Evolutionary conservation across 2,888 invertebrate genomes (phyloP).

Genomic region (Epirrhoe alternata): DNA sequence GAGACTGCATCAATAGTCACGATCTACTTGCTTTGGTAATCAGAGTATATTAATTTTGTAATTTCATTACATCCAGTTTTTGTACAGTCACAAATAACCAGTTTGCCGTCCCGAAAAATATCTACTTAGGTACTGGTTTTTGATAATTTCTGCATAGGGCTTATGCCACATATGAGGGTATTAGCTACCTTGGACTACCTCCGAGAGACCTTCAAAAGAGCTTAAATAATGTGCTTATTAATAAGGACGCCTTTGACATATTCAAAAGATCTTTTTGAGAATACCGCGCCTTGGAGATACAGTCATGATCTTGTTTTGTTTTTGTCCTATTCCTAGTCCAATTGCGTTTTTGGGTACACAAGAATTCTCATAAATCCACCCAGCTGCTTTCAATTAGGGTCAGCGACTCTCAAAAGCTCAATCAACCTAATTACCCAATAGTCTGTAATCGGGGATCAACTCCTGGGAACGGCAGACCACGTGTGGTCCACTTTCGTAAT

Average conservation of each 20-base stretch:
- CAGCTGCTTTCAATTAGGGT: slow-evolving; percentile 21
- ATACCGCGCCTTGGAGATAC: no score
- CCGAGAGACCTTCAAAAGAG: no score
- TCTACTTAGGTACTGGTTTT: no score
- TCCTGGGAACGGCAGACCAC: slow-evolving; percentile 55
- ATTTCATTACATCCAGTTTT: background rate
- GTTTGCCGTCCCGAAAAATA: background rate
- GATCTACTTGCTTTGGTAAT: slow-evolving; percentile 15
- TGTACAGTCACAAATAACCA: background rate
- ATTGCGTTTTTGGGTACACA: background rate
- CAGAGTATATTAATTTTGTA: slow-evolving; percentile 23
- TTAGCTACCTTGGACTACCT: no score
- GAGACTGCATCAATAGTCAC: slow-evolving; percentile 12
- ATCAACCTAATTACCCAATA: slow-evolving; percentile 67
- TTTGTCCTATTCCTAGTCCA: background rate
- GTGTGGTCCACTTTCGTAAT: slow-evolving; percentile 48
- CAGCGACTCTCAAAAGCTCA: slow-evolving; percentile 35
- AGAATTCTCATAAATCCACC: slow-evolving; percentile 22
- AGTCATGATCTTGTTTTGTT: no score
- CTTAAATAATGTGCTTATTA: no score
- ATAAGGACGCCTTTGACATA: no score
- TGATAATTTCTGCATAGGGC: no score
- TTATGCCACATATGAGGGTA: no score
- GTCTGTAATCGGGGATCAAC: slow-evolving; percentile 62
- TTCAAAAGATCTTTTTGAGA: no score